Percentiles rank a stretch among this genome's conserved stretches.
These are phyloP conservation scores for Athene noctua DNA, from an alignment of 2,113 vertebrate species.

Conservation along the genomic window DNA sequence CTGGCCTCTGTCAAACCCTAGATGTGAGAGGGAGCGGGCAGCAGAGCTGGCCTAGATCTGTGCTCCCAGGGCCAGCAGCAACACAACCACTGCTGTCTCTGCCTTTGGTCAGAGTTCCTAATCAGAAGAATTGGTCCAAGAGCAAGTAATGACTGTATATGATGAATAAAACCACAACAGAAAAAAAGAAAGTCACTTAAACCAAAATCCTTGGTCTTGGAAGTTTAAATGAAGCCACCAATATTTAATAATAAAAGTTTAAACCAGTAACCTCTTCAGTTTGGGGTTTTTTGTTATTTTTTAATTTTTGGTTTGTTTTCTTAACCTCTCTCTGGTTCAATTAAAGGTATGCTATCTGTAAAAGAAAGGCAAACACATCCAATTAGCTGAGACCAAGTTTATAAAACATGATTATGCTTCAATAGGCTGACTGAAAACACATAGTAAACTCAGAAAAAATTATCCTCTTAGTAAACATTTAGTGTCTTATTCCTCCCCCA, in stretches of 20 bases:
- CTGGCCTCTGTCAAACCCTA: neutral
- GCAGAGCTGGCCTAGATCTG: neutral
- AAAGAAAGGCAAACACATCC: neutral
- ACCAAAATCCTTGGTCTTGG: neutral
- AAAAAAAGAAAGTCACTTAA: neutral
- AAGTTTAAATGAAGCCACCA: neutral
- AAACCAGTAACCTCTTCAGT: neutral
- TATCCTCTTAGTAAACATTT: neutral
- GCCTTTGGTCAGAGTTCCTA: neutral
- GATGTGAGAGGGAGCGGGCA: fast-evolving
- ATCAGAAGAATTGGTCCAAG: neutral
- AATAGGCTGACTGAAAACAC: neutral
- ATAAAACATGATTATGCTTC: neutral
- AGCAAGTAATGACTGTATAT: neutral
- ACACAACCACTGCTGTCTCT: fast-evolving
- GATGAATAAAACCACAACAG: neutral
- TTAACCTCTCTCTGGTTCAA: neutral
- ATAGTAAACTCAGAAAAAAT: neutral
- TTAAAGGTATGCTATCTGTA: neutral
- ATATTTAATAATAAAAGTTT: neutral
- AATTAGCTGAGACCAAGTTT: neutral
- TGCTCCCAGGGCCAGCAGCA: fast-evolving
- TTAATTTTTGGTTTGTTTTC: neutral
- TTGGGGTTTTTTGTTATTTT: neutral
- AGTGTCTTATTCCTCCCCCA: neutral